Percentiles rank a stretch among this genome's conserved stretches.
phyloP scores from a whole-genome alignment of 2,888 invertebrate species.

The Daptonema setosum region DNA sequence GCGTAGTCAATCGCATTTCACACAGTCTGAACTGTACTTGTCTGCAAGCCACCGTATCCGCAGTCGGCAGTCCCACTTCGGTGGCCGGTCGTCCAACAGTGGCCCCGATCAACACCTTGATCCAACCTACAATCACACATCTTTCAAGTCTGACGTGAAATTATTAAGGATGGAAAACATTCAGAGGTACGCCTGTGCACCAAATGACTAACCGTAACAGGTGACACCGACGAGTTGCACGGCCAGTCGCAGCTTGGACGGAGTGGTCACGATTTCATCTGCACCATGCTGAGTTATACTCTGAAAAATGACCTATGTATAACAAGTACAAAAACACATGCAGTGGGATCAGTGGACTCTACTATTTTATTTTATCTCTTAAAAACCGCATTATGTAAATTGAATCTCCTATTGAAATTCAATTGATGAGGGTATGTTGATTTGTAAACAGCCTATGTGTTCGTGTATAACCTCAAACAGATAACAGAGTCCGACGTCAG shows the following conservation, averaged over 20 bases:
- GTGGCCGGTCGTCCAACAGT: not conserved
- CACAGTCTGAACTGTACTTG: not conserved
- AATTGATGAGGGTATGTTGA: no score
- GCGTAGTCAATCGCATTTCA: constrained; percentile 1
- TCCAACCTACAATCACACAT: not conserved
- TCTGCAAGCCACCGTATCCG: not conserved
- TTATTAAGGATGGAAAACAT: not conserved
- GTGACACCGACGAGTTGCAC: not conserved
- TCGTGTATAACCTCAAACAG: not conserved
- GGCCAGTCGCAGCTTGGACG: not conserved
- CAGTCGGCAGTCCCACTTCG: not conserved
- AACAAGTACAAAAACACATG: not conserved
- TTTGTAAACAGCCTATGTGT: no score
- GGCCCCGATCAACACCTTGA: not conserved
- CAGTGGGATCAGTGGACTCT: no score
- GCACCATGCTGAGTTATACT: not conserved
- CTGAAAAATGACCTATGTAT: not conserved
- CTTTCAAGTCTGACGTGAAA: no score
- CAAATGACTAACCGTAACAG: not conserved
- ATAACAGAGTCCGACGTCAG: not conserved
- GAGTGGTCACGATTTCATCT: not conserved
- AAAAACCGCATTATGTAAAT: no score
- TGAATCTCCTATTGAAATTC: no score
- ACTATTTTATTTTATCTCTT: no score
- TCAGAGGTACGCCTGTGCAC: not conserved